phyloP scores from a whole-genome alignment of 2,113 vertebrate genomes.

The Choloepus hoffmanni region DNA sequence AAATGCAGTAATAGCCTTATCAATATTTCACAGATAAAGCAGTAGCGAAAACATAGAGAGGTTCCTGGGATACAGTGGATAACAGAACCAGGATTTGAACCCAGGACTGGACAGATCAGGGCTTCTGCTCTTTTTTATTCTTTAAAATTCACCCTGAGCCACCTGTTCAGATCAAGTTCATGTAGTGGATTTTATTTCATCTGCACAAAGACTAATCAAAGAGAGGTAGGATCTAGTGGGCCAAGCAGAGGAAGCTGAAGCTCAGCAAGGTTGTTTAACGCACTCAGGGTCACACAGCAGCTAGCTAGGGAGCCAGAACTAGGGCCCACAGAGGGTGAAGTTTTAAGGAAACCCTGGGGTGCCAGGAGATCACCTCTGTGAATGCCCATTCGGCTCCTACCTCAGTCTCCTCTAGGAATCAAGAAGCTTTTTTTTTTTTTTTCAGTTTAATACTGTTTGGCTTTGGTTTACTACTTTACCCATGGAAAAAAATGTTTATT shows the following conservation, averaged over 20 bases:
- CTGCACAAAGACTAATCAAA: background rate
- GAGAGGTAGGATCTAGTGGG: background rate
- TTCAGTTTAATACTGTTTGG: background rate
- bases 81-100: background rate
- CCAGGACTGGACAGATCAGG: background rate
- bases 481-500: background rate
- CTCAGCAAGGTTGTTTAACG: background rate
- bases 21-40: background rate
- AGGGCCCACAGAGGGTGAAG: rapidly evolving
- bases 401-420: background rate
- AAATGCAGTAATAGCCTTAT: background rate
- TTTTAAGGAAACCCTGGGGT: too few species aligned
- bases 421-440: background rate
- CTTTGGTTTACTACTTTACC: background rate
- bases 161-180: background rate
- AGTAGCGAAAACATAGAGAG: too few species aligned
- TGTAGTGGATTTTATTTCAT: background rate
- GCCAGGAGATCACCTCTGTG: background rate
- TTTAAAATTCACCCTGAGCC: background rate
- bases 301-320: too few species aligned
- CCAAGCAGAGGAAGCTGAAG: background rate
- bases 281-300: background rate
- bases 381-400: background rate
- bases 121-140: background rate
- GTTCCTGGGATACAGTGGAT: background rate